These are phyloP conservation scores for Pyrocephalus nanus DNA, from an alignment of 2,797 vertebrate genomes.

Conservation along the genomic window DNA sequence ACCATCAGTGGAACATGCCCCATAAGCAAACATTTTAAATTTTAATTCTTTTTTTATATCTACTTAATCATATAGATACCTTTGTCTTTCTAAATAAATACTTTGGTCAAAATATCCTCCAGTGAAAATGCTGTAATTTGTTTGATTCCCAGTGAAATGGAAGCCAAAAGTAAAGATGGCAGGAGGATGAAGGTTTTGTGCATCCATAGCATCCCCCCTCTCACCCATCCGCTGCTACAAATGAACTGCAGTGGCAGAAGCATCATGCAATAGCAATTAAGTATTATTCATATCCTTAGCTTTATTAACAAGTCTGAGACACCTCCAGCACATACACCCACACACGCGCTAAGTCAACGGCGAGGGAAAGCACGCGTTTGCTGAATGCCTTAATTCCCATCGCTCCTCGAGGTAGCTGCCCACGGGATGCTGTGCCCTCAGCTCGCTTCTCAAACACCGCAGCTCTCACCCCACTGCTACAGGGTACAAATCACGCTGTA, in stretches of 20 bases:
- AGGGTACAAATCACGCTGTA: neutral
- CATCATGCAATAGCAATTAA: neutral
- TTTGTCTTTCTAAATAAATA: neutral
- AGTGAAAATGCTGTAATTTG: neutral
- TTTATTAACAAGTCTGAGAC: conserved; percentile 52
- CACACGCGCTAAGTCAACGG: conserved; percentile 15
- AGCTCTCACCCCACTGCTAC: neutral
- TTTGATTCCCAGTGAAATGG: neutral
- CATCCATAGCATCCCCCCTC: neutral
- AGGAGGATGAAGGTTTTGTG: neutral
- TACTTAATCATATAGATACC: conserved; percentile 6
- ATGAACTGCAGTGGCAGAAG: conserved; percentile 13
- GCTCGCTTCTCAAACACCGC: neutral
- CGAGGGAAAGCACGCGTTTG: neutral
- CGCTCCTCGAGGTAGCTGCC: neutral
- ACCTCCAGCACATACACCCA: conserved; percentile 39
- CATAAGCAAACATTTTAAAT: neutral
- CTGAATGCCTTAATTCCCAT: conserved; percentile 21
- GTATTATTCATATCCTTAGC: conserved; percentile 48
- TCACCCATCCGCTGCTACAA: neutral
- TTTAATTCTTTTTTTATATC: neutral
- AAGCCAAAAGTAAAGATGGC: conserved; percentile 1
- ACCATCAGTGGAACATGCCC: neutral
- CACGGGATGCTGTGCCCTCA: neutral
- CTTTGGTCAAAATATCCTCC: neutral